Percentiles rank a stretch among this genome's conserved stretches.
Conservation (phyloP, 2,797 vertebrate species). For the Pipistrellus kuhlii region DNA sequence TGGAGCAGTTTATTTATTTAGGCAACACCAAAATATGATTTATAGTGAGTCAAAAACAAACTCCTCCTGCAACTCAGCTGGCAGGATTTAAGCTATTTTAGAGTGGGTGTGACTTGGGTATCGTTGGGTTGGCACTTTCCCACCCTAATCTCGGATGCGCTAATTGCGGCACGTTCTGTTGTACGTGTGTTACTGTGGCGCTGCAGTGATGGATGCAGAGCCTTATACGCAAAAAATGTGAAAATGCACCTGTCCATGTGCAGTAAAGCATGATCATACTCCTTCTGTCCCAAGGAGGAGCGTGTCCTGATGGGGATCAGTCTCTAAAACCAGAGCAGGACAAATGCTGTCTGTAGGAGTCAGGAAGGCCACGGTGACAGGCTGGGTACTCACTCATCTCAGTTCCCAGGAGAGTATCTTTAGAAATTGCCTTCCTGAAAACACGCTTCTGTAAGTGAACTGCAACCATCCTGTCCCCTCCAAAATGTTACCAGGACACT, state of each 20-base stretch:
- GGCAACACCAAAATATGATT: slow-evolving; percentile 57
- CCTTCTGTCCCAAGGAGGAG: not conserved
- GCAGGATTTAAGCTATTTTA: slow-evolving; percentile 27
- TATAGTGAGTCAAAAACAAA: slow-evolving; percentile 52
- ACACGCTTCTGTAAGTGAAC: not conserved
- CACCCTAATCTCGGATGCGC: slow-evolving; percentile 4
- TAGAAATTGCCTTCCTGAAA: not conserved
- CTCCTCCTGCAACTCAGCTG: slow-evolving; percentile 37
- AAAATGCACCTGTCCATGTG: not conserved
- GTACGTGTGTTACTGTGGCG: slow-evolving; percentile 28
- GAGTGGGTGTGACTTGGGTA: slow-evolving; percentile 43
- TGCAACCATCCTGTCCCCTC: not conserved
- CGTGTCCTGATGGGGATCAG: not conserved
- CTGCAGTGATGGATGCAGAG: not conserved
- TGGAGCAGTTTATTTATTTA: slow-evolving; percentile 67
- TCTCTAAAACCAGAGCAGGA: not conserved
- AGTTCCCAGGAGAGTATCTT: slow-evolving; percentile 20
- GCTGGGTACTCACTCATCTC: not conserved
- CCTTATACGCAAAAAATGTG: not conserved
- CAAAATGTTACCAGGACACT: not conserved
- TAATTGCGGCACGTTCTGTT: slow-evolving; percentile 16
- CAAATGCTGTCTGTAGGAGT: not conserved
- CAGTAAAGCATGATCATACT: not conserved
- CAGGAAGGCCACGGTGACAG: not conserved
- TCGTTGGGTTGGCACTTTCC: slow-evolving; percentile 24